Evolutionary conservation across 2,113 vertebrate genomes (phyloP), one percentile per base, ranked within the genome.

Genomic region (Dicrurus megarhynchus): DNA sequence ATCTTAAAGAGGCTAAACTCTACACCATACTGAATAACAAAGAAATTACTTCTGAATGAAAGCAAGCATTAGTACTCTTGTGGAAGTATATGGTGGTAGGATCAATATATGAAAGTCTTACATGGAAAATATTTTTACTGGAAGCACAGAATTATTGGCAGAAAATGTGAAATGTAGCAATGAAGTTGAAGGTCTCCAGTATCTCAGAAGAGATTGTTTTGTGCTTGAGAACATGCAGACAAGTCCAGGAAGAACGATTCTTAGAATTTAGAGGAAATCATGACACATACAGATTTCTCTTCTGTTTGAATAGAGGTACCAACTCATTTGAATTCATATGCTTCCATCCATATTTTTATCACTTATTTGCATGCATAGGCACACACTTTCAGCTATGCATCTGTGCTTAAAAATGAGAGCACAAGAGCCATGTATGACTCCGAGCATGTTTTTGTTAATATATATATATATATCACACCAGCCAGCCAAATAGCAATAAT

Each of bases 351-450:
- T 95, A 91, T 95, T 95, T 97, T 95, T 96, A 84, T 91, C 77
- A 75, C 81, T 94, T 94, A 96, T 92, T 96, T 96, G 70, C 59
- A 92, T 91, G 83, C 91, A 93, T 16, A 74, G 39, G 53, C 90
- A 90, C 56, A 90, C 30, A 46, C 60, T 92, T 90, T 32, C 80
- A 92, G 44, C 64, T 88, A 39, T 79, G 60, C 65, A 92, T 92
- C 83, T 94, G 73, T 87, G 90, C 84, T 95, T 92, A 87, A 90
- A 96, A 96, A 89, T 84, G 69, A n/a, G n/a, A n/a, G n/a, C 76
- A 83, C 60, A 83, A 93, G 65, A 87, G 28, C 76, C 64, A 86
- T 56, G 44, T 75, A 93, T 8, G 5, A 75, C 73, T 93, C 69
- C 1, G 1, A 92, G 92, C n/a, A 80, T 81, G 79, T 21, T 95